Percentiles rank a stretch among this genome's conserved stretches.
These are phyloP conservation scores for Sapayoa aenigma DNA, from an alignment of 2,113 vertebrate species.

Conservation along the genomic window DNA sequence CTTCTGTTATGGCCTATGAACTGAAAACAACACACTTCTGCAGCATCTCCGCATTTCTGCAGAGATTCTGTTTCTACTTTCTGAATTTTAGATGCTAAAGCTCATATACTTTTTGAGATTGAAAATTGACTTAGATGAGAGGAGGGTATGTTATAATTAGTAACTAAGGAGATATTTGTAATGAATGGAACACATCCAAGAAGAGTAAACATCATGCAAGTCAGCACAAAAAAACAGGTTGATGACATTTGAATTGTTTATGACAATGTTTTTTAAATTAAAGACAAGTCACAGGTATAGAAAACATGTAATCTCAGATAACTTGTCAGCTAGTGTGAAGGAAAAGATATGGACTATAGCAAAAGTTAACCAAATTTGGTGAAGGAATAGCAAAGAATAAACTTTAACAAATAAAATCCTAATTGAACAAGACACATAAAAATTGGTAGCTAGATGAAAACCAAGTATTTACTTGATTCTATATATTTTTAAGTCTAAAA, in stretches of 20 bases:
- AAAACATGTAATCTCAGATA: background rate
- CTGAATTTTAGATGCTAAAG: background rate
- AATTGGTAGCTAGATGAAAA: background rate
- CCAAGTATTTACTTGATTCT: background rate
- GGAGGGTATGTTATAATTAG: background rate
- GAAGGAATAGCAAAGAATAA: background rate
- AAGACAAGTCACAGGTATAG: background rate
- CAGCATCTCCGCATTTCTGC: background rate
- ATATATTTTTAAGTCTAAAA: background rate
- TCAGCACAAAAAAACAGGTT: background rate
- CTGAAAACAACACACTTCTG: background rate
- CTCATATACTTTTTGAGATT: background rate
- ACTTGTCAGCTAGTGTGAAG: background rate
- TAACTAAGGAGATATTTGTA: background rate
- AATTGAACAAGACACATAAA: background rate
- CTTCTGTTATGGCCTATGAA: background rate
- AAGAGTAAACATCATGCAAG: background rate
- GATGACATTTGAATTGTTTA: background rate
- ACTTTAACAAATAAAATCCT: background rate
- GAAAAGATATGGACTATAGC: background rate
- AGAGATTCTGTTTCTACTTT: background rate
- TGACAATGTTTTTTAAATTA: background rate
- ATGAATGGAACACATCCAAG: background rate
- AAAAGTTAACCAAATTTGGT: background rate
- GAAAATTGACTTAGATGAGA: background rate